Evolutionary conservation across 1,140 invertebrate genomes (phyloP).

Genomic region (Branchinecta lynchi): DNA sequence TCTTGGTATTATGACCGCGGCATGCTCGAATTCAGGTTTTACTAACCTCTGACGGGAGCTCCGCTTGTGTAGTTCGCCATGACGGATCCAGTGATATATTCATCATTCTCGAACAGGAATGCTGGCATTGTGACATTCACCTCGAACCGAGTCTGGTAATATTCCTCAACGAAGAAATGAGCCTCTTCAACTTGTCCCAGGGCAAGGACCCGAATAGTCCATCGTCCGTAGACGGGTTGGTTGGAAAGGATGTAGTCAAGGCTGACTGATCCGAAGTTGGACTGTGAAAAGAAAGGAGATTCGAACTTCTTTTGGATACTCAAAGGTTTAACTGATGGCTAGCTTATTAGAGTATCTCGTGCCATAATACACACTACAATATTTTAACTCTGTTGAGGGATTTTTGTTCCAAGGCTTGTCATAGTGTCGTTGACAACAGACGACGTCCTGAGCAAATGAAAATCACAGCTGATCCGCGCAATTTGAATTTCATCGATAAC

Average conservation of each 20-base stretch:
- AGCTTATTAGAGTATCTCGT: no score
- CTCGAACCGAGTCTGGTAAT: conserved; percentile 79
- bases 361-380: no score
- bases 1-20: no score
- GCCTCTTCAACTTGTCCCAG: conserved; percentile 73
- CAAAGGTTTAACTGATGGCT: no score
- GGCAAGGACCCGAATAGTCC: conserved; percentile 74
- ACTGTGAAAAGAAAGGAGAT: conserved; percentile 36
- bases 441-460: no score
- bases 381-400: no score
- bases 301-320: no score
- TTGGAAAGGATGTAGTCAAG: conserved; percentile 75
- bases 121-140: conserved; percentile 91
- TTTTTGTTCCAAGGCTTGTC: no score
- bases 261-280: conserved; percentile 76
- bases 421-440: no score
- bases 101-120: conserved; percentile 73
- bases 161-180: conserved; percentile 76
- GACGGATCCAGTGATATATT: conserved; percentile 60
- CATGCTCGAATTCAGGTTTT: no score
- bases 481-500: no score
- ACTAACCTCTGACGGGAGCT: conserved; percentile 42
- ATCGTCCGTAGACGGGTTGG: conserved; percentile 79
- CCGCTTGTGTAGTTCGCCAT: conserved; percentile 88
- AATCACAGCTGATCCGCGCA: no score